Evolutionary conservation across 1,140 invertebrate genomes (phyloP).

Genomic region (Bicyclus anynana): DNA sequence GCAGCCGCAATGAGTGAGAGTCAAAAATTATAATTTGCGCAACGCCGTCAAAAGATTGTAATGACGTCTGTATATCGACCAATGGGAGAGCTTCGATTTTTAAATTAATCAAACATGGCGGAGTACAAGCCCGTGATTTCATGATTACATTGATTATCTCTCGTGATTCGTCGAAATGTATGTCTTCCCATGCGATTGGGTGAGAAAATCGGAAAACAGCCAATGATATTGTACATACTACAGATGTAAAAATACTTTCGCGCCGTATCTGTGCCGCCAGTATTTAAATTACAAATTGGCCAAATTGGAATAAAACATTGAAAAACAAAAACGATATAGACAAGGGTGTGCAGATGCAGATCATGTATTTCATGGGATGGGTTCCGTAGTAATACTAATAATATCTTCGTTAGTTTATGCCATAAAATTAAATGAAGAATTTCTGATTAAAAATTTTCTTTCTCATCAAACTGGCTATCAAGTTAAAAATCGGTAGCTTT

Average conservation of each 20-base stretch:
- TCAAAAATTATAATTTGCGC: constrained; percentile 72
- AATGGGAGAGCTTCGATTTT: constrained; percentile 55
- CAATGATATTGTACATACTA: constrained; percentile 5
- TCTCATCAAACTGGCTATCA: no score
- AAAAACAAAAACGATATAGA: not conserved
- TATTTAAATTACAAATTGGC: constrained; percentile 20
- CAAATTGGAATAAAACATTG: not conserved
- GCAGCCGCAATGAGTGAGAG: constrained; percentile 72
- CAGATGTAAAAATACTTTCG: constrained; percentile 25
- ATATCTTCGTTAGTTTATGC: no score
- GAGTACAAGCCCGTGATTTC: constrained; percentile 44
- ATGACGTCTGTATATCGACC: constrained; percentile 37
- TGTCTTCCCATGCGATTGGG: constrained; percentile 21
- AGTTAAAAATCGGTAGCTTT: no score
- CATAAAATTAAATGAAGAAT: no score
- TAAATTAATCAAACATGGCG: constrained; percentile 63
- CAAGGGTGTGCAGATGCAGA: no score
- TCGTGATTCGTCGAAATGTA: constrained; percentile 52
- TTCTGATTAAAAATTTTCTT: no score
- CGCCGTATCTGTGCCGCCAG: constrained; percentile 32
- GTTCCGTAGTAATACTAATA: no score
- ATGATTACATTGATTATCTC: constrained; percentile 38
- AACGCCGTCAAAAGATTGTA: constrained; percentile 67
- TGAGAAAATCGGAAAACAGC: constrained; percentile 2
- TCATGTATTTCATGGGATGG: no score